Conservation (phyloP, 2,888 invertebrate genomes). For the Drosophila meridiana region DNA sequence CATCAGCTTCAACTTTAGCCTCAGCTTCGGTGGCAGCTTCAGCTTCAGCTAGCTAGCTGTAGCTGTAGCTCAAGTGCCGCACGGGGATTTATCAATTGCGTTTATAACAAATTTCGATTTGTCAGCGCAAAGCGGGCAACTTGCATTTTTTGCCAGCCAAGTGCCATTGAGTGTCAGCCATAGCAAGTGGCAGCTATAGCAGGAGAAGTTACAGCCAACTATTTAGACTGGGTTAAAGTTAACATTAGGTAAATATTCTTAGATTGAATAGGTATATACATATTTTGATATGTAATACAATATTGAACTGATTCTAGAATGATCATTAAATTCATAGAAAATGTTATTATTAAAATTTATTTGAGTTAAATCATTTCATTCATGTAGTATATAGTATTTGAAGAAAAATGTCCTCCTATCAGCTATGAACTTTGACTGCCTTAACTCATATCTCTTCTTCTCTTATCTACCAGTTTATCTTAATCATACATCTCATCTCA, state of each 20-base stretch:
- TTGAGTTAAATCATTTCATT: background rate
- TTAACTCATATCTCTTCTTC: background rate
- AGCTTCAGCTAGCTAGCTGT: conserved; percentile 20
- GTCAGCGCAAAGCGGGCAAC: conserved; percentile 67
- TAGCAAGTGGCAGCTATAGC: conserved; percentile 44
- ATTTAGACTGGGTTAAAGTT: background rate
- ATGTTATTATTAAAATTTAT: background rate
- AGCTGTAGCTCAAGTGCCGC: conserved; percentile 65
- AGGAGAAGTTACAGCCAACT: conserved; percentile 5
- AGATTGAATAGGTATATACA: background rate
- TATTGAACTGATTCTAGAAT: too few species aligned
- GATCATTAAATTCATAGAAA: too few species aligned
- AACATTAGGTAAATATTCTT: background rate
- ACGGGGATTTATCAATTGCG: conserved; percentile 79
- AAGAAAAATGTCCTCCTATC: background rate
- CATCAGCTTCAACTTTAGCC: conserved; percentile 27
- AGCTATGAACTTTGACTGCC: background rate
- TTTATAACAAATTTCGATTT: conserved; percentile 80
- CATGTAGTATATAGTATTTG: background rate
- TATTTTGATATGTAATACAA: too few species aligned
- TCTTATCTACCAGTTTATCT: background rate
- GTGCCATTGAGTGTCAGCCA: conserved; percentile 32
- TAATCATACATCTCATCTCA: background rate
- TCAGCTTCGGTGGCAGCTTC: conserved; percentile 8
- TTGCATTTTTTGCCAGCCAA: conserved; percentile 43